Base-by-base conservation (phyloP, 2,113 vertebrate species). In the Sigmodon hispidus region DNA sequence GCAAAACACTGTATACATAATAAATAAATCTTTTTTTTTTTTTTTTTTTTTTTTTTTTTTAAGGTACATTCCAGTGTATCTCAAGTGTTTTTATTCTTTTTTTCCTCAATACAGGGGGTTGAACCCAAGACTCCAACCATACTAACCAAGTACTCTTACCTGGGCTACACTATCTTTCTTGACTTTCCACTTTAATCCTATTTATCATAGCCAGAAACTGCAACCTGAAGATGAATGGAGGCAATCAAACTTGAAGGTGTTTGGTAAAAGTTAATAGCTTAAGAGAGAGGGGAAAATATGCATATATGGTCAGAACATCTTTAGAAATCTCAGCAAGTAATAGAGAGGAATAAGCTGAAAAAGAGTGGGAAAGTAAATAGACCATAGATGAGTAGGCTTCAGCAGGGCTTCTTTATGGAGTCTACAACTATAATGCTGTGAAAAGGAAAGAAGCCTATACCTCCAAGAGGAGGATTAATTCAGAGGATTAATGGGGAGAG, bases 291-390 rank as follows among this genome's bases (percentile, higher is more conserved):
- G 73, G 89, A 40, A 94, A 76, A 79, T 57, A 45, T 36, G 8
- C 36, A 34, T 87, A 16, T 55, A 34, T 83, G 50, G 45, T 93
- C n/a, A 67, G 72, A 45, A 31, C 87, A 70, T 85, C 55, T 93
- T 94, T 65, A 96, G 86, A 87, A 76, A 75, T 88, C 61, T 86
- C 72, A 86, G 92, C 52, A 79, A 69, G 11, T 88, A 88, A 61
- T 52, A 45, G 43, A 83, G n/a, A 94, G 31, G 40, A 26, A 11
- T 52, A 61, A 89, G 26, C 61, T 93, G 75, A 91, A 87, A 89
- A 81, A 69, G 45, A 48, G 16, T 31, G 31, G 50, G 45, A 85
- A 48, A 24, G 12, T 29, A 43, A 90, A 34, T 48, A 73, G n/a
- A 10, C 34, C 22, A 0, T 69, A 85, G 63, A 13, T 43, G 72